Percentiles rank a stretch among this genome's conserved stretches.
Evolutionary conservation across 2,888 invertebrate species (phyloP).

Genomic region (Alentia gelatinosa): DNA sequence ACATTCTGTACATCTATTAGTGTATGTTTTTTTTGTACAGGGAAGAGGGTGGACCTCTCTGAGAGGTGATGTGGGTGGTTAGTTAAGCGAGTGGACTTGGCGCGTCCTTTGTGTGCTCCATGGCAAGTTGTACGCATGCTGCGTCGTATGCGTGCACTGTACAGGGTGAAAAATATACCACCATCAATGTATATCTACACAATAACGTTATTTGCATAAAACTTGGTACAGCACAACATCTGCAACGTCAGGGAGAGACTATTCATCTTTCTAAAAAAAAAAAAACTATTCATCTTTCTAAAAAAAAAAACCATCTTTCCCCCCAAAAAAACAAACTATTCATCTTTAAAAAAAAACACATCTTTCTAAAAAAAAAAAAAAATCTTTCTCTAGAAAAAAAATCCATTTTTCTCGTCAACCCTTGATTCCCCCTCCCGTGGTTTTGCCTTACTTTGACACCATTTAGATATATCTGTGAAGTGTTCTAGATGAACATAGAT

Average conservation of each 20-base stretch:
- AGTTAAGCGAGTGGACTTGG: background rate
- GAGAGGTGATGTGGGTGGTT: background rate
- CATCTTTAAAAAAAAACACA: no score
- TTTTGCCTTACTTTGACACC: no score
- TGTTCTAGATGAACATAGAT: no score
- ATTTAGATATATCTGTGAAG: no score
- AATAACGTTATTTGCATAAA: constrained; percentile 24
- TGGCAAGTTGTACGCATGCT: constrained; percentile 8
- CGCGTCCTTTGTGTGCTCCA: background rate
- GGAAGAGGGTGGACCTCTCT: background rate
- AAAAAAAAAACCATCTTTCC: no score
- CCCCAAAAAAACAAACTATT: no score
- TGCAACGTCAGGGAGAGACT: background rate
- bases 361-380: no score
- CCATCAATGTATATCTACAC: constrained; percentile 2
- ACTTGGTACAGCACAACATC: constrained; percentile 27
- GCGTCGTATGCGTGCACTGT: constrained; percentile 9
- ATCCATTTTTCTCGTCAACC: no score
- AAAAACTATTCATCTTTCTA: no score
- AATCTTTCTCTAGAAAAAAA: no score
- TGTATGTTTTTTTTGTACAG: constrained; percentile 43
- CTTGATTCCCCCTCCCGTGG: no score
- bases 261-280: no score
- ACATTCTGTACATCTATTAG: constrained; percentile 25
- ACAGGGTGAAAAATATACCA: constrained; percentile 10